These are phyloP conservation scores for Ornithoptera alexandrae DNA, from an alignment of 2,888 invertebrate genomes.

Conservation along the genomic window DNA sequence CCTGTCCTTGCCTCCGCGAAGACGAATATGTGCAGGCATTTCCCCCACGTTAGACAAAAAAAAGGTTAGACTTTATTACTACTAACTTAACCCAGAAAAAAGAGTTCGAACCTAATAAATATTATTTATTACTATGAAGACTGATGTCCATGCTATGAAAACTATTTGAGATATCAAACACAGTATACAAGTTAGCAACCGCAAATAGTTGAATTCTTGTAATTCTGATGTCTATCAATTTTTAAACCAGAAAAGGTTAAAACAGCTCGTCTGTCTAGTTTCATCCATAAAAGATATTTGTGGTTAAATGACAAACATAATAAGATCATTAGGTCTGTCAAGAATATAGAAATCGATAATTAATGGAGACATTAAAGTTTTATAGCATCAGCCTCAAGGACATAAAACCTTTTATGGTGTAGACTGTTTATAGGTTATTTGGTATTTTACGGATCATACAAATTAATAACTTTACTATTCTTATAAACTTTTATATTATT, in stretches of 20 bases:
- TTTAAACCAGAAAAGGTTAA: background rate
- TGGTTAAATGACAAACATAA: background rate
- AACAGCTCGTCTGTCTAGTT: background rate
- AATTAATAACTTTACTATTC: conserved; percentile 1
- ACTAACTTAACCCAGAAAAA: too few relatives aligned
- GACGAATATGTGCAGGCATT: too few relatives aligned
- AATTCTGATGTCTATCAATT: too few relatives aligned
- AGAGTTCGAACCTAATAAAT: too few relatives aligned
- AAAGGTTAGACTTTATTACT: too few relatives aligned
- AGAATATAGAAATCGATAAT: conserved; percentile 28
- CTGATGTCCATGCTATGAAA: too few relatives aligned
- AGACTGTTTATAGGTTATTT: conserved; percentile 14
- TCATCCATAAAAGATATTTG: background rate
- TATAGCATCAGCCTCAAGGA: conserved; percentile 6
- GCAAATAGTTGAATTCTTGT: too few relatives aligned
- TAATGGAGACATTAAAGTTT: conserved; percentile 23
- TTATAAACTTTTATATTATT: background rate
- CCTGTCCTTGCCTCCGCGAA: too few relatives aligned
- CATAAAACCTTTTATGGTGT: conserved; percentile 18
- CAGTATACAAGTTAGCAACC: too few relatives aligned
- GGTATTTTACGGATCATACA: conserved; percentile 10
- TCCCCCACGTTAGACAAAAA: too few relatives aligned
- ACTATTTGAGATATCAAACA: too few relatives aligned
- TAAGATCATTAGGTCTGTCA: conserved; percentile 12
- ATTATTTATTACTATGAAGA: too few relatives aligned